phyloP scores from a whole-genome alignment of 2,888 invertebrate genomes.

The Molorchus minor region DNA sequence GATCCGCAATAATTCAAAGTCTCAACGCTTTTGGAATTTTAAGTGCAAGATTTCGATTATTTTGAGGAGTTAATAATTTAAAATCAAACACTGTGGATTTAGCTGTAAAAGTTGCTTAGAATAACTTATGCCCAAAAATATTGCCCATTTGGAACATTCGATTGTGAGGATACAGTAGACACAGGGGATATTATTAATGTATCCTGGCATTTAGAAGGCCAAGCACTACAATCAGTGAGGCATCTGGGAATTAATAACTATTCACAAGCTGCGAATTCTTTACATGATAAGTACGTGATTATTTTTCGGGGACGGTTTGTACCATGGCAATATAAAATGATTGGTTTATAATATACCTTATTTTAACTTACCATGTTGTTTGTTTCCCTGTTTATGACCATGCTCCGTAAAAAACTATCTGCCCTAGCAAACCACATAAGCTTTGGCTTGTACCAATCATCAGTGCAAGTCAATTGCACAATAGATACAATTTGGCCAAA shows the following conservation, averaged over 20 bases:
- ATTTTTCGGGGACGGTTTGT: constrained; percentile 4
- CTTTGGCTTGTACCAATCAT: constrained; percentile 52
- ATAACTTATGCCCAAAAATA: not conserved
- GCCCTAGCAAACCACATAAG: constrained; percentile 53
- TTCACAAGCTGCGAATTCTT: constrained; percentile 26
- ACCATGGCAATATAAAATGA: constrained; percentile 18
- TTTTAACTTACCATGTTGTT: constrained; percentile 22
- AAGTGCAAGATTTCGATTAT: not conserved
- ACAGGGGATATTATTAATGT: constrained; percentile 21
- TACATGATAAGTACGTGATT: constrained; percentile 23
- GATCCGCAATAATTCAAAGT: too few species aligned
- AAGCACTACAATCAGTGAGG: constrained; percentile 15
- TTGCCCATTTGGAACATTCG: not conserved
- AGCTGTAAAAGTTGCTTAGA: not conserved
- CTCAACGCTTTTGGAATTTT: not conserved
- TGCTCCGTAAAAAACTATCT: constrained; percentile 57
- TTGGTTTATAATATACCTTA: constrained; percentile 8
- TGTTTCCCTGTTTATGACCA: constrained; percentile 31
- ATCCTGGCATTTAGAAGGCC: constrained; percentile 14
- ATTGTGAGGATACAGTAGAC: not conserved
- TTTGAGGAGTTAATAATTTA: not conserved
- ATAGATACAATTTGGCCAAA: too few species aligned
- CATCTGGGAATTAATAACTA: constrained; percentile 27
- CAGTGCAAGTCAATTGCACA: constrained; percentile 41
- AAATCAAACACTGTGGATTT: not conserved